Base-by-base conservation (phyloP, 2,113 vertebrate species). In the Equus przewalskii region DNA sequence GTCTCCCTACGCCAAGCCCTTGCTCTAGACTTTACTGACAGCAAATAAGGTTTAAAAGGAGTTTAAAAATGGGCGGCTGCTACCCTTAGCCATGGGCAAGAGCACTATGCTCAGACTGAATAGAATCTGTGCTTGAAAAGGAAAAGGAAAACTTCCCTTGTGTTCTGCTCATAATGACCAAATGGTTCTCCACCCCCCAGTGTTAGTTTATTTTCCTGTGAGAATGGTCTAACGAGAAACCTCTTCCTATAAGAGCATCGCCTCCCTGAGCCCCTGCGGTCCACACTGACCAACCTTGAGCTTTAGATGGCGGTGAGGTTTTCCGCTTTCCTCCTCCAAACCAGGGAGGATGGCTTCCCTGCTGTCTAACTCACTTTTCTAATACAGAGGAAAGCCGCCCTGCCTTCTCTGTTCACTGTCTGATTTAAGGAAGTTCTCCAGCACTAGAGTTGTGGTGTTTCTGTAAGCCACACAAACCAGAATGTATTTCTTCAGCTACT, bases 391-490 rank as follows among this genome's bases (percentile, higher is more conserved):
- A 80, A 90, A 79, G 58, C 36, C 67, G 46, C 49, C 5, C 4
- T 24, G 15, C 51, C 93, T 75, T 85, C 70, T 28, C 65, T 56
- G 36, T 26, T 80, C 64, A 16, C 44, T 3, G 1, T 54, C 84
- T 84, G 49, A 56, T 83, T 75, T 58, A 16, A 79, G 80, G 75
- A 98, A 8, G 4, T 12, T 79, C 64, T 46, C 78, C 3, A 14
- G 70, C 54, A 62, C 36, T 70, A 88, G 51, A 14, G 0, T 1
- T 10, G 1, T 56, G 49, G 28, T 75, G 41, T 4, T 96, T 92
- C 21, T n/a, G 89, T 76, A 36, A 89, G 24, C 87, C 64, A 64
- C 18, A 96, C 95, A 76, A 41, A 83, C 67, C 96, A 95, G 12
- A 90, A 94, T 7, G 19, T 28, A 92, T 85, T 86, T 95, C 51